These are phyloP conservation scores for Saccopteryx bilineata DNA, from an alignment of 2,113 vertebrate genomes.

Conservation along the genomic window DNA sequence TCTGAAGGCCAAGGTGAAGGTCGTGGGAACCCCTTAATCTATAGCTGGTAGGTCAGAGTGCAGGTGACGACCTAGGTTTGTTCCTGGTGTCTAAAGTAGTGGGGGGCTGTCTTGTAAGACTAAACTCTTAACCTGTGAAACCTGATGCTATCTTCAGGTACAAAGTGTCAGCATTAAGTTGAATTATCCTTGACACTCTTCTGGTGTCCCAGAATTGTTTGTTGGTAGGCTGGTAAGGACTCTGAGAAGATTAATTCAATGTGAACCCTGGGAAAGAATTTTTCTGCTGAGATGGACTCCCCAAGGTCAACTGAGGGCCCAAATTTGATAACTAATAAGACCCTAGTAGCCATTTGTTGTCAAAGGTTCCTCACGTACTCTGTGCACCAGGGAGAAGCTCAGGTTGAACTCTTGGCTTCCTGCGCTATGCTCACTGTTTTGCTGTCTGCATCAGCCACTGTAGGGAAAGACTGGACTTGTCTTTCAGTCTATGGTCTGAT, in stretches of 20 bases:
- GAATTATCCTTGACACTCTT: background rate
- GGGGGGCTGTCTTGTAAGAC: background rate
- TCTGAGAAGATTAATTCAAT: background rate
- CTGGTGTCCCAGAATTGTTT: background rate
- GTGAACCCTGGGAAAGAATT: background rate
- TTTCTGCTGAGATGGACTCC: background rate
- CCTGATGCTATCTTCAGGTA: background rate
- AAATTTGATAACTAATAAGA: background rate
- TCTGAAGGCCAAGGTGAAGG: background rate
- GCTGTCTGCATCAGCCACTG: background rate
- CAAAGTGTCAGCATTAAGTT: background rate
- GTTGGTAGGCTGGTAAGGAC: background rate
- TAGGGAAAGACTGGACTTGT: background rate
- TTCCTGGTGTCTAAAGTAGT: background rate
- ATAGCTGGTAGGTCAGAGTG: background rate
- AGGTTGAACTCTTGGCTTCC: background rate
- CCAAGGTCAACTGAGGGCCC: background rate
- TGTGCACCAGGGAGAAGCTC: background rate
- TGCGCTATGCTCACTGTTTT: background rate
- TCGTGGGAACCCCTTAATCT: background rate
- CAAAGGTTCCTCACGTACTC: background rate
- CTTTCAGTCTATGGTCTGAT: background rate
- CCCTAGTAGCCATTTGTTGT: background rate
- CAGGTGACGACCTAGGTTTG: background rate
- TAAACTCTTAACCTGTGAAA: background rate